phyloP scores from a whole-genome alignment of 2,797 vertebrate genomes.

The Manis crassicaudata region DNA sequence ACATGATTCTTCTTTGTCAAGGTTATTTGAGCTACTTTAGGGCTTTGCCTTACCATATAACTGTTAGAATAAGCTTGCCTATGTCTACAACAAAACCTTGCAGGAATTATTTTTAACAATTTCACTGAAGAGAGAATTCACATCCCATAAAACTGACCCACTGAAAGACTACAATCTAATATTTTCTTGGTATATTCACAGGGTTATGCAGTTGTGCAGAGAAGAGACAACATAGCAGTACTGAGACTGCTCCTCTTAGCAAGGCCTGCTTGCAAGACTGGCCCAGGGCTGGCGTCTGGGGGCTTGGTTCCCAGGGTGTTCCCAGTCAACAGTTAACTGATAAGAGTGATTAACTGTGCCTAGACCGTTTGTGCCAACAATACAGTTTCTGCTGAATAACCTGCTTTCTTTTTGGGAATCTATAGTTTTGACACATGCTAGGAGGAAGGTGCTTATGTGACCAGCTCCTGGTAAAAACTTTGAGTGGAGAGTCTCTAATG shows the following conservation, averaged over 20 bases:
- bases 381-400: neutral
- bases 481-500: neutral
- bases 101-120: neutral
- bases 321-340: neutral
- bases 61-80: slow-evolving; percentile 38
- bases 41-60: neutral
- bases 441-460: neutral
- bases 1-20: neutral
- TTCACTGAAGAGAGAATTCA: neutral
- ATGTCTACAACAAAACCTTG: neutral
- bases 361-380: neutral
- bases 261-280: neutral
- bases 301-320: neutral
- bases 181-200: neutral
- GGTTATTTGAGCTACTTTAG: neutral
- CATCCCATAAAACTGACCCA: neutral
- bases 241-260: neutral
- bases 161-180: neutral
- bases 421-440: neutral
- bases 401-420: neutral
- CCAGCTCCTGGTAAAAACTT: neutral
- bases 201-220: neutral
- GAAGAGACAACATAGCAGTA: neutral
- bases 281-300: neutral
- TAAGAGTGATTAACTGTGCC: neutral